These are phyloP conservation scores for Noctua comes DNA, from an alignment of 2,888 invertebrate genomes.

Conservation along the genomic window DNA sequence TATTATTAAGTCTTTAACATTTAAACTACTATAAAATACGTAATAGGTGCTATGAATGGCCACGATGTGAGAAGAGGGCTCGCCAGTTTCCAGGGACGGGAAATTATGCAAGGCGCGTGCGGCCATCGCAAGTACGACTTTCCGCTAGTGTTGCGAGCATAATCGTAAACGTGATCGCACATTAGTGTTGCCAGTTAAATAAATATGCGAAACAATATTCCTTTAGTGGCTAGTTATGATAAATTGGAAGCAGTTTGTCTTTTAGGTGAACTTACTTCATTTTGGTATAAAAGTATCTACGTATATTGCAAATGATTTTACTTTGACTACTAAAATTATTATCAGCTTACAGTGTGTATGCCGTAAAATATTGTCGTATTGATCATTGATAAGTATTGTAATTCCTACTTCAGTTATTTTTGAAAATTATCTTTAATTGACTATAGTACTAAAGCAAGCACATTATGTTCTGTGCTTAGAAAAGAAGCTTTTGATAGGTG, in stretches of 20 bases:
- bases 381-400: not conserved
- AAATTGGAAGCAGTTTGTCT: slow-evolving; percentile 30
- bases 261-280: slow-evolving; percentile 9
- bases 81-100: slow-evolving; percentile 52
- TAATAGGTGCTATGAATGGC: slow-evolving; percentile 45
- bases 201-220: slow-evolving; percentile 74
- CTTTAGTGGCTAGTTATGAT: slow-evolving; percentile 62
- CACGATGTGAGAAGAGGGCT: slow-evolving; percentile 47
- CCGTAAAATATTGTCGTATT: not conserved
- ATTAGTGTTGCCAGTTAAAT: slow-evolving; percentile 82
- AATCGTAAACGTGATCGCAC: slow-evolving; percentile 81
- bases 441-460: not conserved
- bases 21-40: slow-evolving; percentile 41
- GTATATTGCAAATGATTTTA: not conserved
- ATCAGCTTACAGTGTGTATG: too few relatives aligned
- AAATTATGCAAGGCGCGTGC: slow-evolving; percentile 72
- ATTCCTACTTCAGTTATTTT: not conserved
- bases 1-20: slow-evolving; percentile 38
- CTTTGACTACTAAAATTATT: not conserved
- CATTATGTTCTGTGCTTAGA: slow-evolving; percentile 10
- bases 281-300: not conserved
- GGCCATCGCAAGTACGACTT: slow-evolving; percentile 46
- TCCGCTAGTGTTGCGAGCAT: slow-evolving; percentile 70
- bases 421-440: not conserved
- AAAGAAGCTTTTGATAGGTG: not conserved